Conservation (phyloP, 2,888 invertebrate genomes). For the Chaetoderma sp. region DNA sequence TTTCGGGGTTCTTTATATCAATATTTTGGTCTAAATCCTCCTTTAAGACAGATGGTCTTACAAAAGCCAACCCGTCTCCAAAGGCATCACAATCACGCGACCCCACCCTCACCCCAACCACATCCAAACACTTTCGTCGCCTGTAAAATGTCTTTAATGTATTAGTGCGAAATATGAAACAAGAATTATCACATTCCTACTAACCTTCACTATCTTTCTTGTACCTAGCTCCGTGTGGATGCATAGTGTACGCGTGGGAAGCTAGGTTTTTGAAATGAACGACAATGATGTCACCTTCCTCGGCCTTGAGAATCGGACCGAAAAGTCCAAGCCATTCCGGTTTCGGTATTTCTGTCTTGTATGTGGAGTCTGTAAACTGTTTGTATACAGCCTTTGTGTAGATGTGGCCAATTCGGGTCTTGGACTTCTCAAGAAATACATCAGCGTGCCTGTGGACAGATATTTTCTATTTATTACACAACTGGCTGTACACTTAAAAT, state of each 20-base stretch:
- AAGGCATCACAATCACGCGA: too few relatives aligned
- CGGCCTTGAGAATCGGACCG: slow-evolving; percentile 38
- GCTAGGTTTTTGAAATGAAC: slow-evolving; percentile 41
- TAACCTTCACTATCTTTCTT: slow-evolving; percentile 41
- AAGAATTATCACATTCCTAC: too few relatives aligned
- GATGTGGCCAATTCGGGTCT: slow-evolving; percentile 35
- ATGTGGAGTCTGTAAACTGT: slow-evolving; percentile 34
- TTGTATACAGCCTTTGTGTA: slow-evolving; percentile 39
- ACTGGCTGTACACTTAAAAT: too few relatives aligned
- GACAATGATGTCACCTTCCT: slow-evolving; percentile 36
- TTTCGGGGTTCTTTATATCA: too few relatives aligned
- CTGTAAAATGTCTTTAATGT: too few relatives aligned
- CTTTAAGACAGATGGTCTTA: too few relatives aligned
- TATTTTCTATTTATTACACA: too few relatives aligned
- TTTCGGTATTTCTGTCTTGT: slow-evolving; percentile 16
- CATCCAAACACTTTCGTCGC: too few relatives aligned
- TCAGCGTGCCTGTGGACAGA: slow-evolving; percentile 21
- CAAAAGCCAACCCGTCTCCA: too few relatives aligned
- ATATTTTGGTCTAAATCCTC: too few relatives aligned
- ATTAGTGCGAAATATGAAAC: too few relatives aligned
- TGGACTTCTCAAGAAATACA: slow-evolving; percentile 25
- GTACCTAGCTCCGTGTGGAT: slow-evolving; percentile 45
- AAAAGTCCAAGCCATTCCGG: slow-evolving; percentile 36
- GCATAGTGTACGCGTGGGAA: slow-evolving; percentile 33
- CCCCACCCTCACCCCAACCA: too few relatives aligned